Conservation (phyloP, 2,797 vertebrate species). For the Brachyrhaphis roseni region DNA sequence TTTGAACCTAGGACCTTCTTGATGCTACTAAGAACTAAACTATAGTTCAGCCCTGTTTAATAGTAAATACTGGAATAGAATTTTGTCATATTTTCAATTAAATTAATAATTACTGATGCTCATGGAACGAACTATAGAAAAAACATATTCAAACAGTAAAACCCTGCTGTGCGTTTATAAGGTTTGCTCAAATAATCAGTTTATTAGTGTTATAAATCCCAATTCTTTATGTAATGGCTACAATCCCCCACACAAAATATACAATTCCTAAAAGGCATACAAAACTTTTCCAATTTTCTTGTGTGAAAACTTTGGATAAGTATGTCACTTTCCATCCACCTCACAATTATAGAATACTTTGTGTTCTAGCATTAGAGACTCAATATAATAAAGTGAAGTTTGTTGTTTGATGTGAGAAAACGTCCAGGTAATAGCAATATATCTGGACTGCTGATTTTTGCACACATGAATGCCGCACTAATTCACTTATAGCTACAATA, state of each 20-base stretch:
- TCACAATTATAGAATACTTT: not conserved
- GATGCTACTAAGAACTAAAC: too few relatives aligned
- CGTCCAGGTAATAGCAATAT: not conserved
- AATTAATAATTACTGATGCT: not conserved
- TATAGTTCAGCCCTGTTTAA: not conserved
- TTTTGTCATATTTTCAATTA: not conserved
- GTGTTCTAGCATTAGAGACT: not conserved
- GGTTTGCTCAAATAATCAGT: not conserved
- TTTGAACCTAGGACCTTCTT: not conserved
- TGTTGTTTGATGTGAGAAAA: not conserved
- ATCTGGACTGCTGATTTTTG: not conserved
- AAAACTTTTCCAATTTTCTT: not conserved
- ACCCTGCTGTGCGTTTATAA: not conserved
- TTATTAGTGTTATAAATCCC: not conserved
- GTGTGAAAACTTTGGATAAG: not conserved
- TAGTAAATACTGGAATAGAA: not conserved
- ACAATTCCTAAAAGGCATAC: not conserved
- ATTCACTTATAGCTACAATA: too few relatives aligned
- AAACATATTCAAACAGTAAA: not conserved
- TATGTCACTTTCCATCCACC: not conserved
- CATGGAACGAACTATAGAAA: not conserved
- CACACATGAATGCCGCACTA: not conserved
- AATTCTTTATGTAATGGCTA: not conserved
- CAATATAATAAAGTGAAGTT: not conserved
- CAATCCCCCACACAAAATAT: not conserved